Conservation (phyloP, 2,113 vertebrate genomes). For the Ammodytes marinus region DNA sequence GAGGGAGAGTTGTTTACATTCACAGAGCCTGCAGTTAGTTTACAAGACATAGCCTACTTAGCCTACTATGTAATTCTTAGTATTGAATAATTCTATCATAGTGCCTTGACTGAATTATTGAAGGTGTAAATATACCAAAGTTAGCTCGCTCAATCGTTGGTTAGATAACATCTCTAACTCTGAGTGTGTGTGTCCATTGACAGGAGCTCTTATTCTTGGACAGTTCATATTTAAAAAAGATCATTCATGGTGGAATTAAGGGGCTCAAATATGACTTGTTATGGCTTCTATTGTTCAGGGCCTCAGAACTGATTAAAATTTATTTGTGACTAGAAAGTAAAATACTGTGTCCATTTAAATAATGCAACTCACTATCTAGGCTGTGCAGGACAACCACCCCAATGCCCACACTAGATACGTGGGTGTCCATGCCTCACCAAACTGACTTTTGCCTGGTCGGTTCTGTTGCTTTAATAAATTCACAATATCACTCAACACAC, state of each 20-base stretch:
- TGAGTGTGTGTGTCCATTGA: not conserved
- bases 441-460: not conserved
- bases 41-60: too few relatives aligned
- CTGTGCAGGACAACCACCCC: not conserved
- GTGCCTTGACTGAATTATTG: not conserved
- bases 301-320: not conserved
- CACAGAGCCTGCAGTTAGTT: too few relatives aligned
- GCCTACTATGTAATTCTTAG: too few relatives aligned
- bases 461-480: not conserved
- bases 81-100: not conserved
- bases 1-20: too few relatives aligned
- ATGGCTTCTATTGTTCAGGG: not conserved
- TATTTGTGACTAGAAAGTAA: not conserved
- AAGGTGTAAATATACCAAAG: too few relatives aligned
- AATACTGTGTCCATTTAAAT: not conserved
- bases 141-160: not conserved
- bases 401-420: not conserved
- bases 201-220: not conserved
- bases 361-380: not conserved
- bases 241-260: not conserved
- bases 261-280: not conserved
- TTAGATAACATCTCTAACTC: not conserved
- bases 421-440: not conserved
- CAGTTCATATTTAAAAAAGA: not conserved
- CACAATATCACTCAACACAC: not conserved